Base-by-base conservation (phyloP, 2,888 invertebrate genomes). In the Boloria euphrosyne region DNA sequence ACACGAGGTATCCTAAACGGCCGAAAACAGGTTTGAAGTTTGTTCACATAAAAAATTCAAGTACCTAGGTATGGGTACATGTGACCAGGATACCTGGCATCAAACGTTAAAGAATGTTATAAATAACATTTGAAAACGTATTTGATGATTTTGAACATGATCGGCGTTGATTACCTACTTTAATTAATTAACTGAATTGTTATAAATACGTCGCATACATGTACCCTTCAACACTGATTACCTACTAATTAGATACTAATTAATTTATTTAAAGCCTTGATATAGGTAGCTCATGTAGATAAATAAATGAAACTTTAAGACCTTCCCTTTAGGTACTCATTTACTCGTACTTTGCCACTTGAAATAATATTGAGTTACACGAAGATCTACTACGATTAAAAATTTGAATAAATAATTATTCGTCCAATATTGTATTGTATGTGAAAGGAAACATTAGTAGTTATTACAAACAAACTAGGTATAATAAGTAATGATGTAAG, bases 21-120 rank as follows among this genome's bases (percentile, higher is more conserved):
- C 67, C 69, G 66, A 72, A 74, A 71, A 76, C 76, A 71, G 76
- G 76, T 76, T 76, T 73, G 57, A 69, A 73, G 73, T 73, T 74
- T 70, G 52, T 59, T 63, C 60, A 69, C 65, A 70, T 71, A 74
- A 74, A 75, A 75, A 74, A 71, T 60, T 69, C 63, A 60, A 68
- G 61, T 53, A 60, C 59, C 51, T 67, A 62, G 62, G 62, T 65
- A 64, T 53, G 62, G 59, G 59, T 55, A 62, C 62, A 62, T 49
- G 66, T 63, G 62, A 49, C 55, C 50, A 16, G 10, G 51, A 44
- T 38, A 31, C 47, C 62, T 54, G 52, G 59, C 7, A 47, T 59
- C 49, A 49, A 31, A 49, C 17, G n/a, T 53, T 10, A 38, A 38
- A 38, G 31, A 10, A 38, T 38, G 31, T 38, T 38, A 10, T 38